These are phyloP conservation scores for Heptranchias perlo DNA, from an alignment of 2,113 vertebrate genomes.

Conservation along the genomic window DNA sequence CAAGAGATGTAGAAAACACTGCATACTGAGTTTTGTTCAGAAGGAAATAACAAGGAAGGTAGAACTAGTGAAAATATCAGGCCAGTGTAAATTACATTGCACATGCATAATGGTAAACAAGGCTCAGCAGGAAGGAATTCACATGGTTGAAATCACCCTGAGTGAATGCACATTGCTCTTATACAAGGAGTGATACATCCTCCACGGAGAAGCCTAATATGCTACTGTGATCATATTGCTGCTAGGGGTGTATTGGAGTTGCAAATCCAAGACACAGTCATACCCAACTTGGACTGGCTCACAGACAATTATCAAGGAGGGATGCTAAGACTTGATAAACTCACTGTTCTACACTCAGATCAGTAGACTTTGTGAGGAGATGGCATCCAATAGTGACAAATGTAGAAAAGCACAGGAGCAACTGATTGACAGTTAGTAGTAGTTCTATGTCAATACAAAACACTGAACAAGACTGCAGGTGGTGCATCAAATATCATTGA, in stretches of 20 bases:
- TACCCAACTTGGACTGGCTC: neutral
- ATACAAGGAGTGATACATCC: neutral
- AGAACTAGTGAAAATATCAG: neutral
- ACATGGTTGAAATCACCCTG: neutral
- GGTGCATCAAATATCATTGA: neutral
- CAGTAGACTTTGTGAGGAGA: neutral
- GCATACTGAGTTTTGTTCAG: neutral
- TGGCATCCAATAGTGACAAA: neutral
- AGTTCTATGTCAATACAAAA: neutral
- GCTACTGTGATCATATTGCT: neutral
- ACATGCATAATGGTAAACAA: neutral
- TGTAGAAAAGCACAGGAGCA: neutral
- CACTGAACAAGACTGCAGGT: neutral
- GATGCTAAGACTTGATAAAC: neutral
- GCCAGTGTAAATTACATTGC: neutral
- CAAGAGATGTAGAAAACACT: neutral
- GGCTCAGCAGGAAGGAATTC: neutral
- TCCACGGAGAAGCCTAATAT: neutral
- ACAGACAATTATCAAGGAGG: neutral
- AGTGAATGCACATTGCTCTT: neutral
- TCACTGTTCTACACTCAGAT: neutral
- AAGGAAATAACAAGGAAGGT: neutral
- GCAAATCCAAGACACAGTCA: neutral
- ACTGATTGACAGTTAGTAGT: neutral
- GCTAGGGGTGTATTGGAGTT: neutral